Conservation (phyloP, 2,888 invertebrate genomes). For the Silvanus unidentatus region DNA sequence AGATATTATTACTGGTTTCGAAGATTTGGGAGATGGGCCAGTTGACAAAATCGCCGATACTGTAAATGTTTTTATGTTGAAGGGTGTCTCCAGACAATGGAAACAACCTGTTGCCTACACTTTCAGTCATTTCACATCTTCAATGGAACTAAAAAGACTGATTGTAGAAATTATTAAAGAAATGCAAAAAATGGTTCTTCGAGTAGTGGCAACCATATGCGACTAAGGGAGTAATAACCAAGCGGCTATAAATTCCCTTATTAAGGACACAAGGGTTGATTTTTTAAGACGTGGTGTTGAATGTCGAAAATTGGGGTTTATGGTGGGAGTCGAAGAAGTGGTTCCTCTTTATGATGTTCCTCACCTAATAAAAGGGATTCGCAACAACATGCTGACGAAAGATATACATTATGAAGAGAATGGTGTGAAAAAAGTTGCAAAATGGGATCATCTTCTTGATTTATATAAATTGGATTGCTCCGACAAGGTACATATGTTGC, state of each 20-base stretch:
- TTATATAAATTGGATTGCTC: conserved; percentile 10
- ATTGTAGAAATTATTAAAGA: too few relatives aligned
- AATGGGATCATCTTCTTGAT: conserved; percentile 11
- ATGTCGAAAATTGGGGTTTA: conserved; percentile 4
- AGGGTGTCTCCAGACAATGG: conserved; percentile 4
- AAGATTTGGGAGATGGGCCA: not conserved
- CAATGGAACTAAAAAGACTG: too few relatives aligned
- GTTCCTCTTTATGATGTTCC: conserved; percentile 14
- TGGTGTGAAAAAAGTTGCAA: conserved; percentile 5
- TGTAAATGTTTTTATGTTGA: conserved; percentile 2
- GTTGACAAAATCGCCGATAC: not conserved
- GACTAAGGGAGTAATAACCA: conserved; percentile 11
- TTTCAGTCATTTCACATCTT: too few relatives aligned
- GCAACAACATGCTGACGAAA: conserved; percentile 15
- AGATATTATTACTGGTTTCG: too few relatives aligned
- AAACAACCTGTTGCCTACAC: conserved; percentile 7
- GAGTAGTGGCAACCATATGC: conserved; percentile 2
- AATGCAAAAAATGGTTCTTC: conserved; percentile 6
- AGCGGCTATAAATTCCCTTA: conserved; percentile 8
- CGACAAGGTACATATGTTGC: too few relatives aligned
- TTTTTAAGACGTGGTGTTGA: not conserved
- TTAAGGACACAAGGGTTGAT: conserved; percentile 1
- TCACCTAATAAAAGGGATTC: conserved; percentile 16
- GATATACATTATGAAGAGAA: conserved; percentile 2
- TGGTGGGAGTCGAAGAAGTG: conserved; percentile 8